phyloP scores from a whole-genome alignment of 2,797 vertebrate species.

The Spea hammondii region DNA sequence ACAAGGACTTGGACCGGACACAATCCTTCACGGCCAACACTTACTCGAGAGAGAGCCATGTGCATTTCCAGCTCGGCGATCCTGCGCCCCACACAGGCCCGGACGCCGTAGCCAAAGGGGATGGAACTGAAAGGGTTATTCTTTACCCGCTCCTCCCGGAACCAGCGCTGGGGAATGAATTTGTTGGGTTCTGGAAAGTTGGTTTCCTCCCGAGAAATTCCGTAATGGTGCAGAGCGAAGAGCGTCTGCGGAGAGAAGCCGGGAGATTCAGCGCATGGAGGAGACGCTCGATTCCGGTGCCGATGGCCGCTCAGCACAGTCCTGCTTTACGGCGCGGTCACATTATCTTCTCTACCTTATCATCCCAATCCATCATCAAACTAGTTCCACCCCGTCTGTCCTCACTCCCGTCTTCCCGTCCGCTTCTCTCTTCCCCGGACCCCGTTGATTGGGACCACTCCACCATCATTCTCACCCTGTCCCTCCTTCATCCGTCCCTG shows the following conservation, averaged over 20 bases:
- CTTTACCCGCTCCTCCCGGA: slow-evolving; percentile 62
- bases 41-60: slow-evolving; percentile 82
- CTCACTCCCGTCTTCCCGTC: too few species aligned
- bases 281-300: too few species aligned
- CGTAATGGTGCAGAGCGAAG: slow-evolving; percentile 87
- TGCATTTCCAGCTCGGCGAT: slow-evolving; percentile 94
- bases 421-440: too few species aligned
- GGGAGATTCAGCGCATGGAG: neutral
- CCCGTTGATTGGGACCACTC: too few species aligned
- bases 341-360: too few species aligned
- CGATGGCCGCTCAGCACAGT: too few species aligned
- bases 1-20: too few species aligned
- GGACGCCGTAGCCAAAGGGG: slow-evolving; percentile 86
- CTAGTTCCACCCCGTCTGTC: too few species aligned
- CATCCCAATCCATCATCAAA: too few species aligned
- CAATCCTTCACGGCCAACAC: slow-evolving; percentile 37
- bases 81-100: slow-evolving; percentile 83
- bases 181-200: slow-evolving; percentile 72
- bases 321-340: too few species aligned
- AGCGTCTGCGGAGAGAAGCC: slow-evolving; percentile 67
- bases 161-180: slow-evolving; percentile 89
- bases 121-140: slow-evolving; percentile 86
- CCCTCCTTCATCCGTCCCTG: too few species aligned
- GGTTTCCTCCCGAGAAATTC: slow-evolving; percentile 69
- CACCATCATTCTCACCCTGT: too few species aligned